Evolutionary conservation across 2,888 invertebrate species (phyloP).

Genomic region (Pyrgus malvae): DNA sequence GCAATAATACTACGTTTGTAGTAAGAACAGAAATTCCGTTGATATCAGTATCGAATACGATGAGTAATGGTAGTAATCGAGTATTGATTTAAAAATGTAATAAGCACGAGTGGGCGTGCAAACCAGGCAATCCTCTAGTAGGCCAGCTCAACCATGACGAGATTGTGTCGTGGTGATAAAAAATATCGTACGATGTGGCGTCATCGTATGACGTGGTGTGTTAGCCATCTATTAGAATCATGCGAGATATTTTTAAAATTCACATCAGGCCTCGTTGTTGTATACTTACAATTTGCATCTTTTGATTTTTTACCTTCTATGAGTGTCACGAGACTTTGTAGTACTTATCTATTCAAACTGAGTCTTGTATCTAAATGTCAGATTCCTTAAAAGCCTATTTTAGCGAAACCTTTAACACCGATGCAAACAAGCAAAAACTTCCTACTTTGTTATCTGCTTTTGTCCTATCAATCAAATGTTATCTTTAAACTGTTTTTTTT

Average conservation of each 20-base stretch:
- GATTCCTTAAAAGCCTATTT: too few relatives aligned
- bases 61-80: constrained; percentile 20
- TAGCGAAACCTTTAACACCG: too few relatives aligned
- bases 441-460: too few relatives aligned
- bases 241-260: constrained; percentile 1
- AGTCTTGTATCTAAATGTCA: too few relatives aligned
- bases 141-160: constrained; percentile 7
- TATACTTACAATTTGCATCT: not conserved
- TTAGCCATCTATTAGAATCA: not conserved
- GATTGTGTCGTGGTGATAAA: constrained; percentile 39
- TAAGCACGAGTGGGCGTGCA: constrained; percentile 7
- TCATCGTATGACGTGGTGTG: constrained; percentile 42
- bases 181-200: constrained; percentile 68
- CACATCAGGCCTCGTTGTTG: not conserved
- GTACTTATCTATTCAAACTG: not conserved
- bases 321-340: not conserved
- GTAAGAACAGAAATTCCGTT: constrained; percentile 8
- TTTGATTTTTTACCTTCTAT: not conserved
- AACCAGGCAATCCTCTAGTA: constrained; percentile 36
- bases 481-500: too few relatives aligned
- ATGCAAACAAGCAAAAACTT: too few relatives aligned
- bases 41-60: constrained; percentile 12
- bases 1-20: constrained; percentile 10
- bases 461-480: too few relatives aligned
- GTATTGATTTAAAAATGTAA: not conserved